Base-by-base conservation (phyloP, 53 echinoderm and acorn worm species). In the Luidia sarsii region DNA sequence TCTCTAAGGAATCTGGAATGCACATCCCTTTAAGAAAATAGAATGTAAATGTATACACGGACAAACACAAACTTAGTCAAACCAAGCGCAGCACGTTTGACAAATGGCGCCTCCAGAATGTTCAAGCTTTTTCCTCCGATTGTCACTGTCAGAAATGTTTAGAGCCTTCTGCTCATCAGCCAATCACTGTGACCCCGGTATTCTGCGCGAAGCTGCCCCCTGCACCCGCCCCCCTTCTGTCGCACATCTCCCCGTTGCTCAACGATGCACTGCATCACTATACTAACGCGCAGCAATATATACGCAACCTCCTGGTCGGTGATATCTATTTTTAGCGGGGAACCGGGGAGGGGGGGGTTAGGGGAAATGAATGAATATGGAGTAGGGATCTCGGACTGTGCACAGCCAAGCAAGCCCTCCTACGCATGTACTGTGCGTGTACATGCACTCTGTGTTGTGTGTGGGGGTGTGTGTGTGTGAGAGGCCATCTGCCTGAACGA, bases 401-500 rank as follows among this genome's bases (percentile, higher is more conserved):
- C n/a, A n/a, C n/a, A n/a, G n/a, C n/a, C n/a, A n/a, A n/a, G n/a
- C n/a, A n/a, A n/a, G n/a, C n/a, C n/a, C n/a, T n/a, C 6, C 41
- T 41, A 41, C 41, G 41, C 11, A 41, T 11, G 41, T 41, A 41
- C 41, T 7, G 41, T 41, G 10, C 34, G 65, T 65, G 56, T 56
- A 27, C 28, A 28, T 33, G 63, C 32, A 36, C 27, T 50, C 33
- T 33, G 51, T 52, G 52, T 20, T 52, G 18, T 10, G 34, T 33
- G 33, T 33, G 61, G 41, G 57, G 31, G n/a, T n/a, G n/a, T 52
- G 18, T 10, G 34, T 33, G 33, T 33, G 61, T 39, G 57, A 23
- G 60, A 45, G 60, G 41, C 77, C 77, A 77, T 77, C 77, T 77
- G 77, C 60, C 11, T 13, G 27, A 33, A 32, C 20, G 45, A 33